Conservation (phyloP, 2,888 invertebrate genomes). For the Sthenelais limicola region DNA sequence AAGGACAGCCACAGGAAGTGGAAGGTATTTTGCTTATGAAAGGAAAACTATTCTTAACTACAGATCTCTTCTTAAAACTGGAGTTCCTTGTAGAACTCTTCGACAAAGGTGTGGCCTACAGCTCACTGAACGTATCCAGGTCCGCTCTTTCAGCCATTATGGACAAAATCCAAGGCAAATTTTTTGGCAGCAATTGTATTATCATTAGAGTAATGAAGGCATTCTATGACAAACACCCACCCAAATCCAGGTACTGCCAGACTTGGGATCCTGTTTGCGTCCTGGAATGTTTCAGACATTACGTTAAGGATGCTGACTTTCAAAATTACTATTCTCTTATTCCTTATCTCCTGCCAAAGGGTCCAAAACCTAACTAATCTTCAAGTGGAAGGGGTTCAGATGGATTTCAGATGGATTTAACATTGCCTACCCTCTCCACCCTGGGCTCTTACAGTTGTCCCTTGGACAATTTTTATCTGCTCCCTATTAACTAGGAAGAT, state of each 20-base stretch:
- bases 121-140: slow-evolving; percentile 41
- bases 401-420: no score
- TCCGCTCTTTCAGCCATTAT: slow-evolving; percentile 40
- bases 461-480: no score
- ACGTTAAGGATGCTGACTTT: background rate
- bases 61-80: background rate
- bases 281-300: background rate
- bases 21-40: slow-evolving; percentile 42
- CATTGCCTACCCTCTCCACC: no score
- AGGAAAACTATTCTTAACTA: background rate
- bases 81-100: slow-evolving; percentile 38
- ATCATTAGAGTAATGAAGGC: background rate
- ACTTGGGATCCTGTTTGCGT: slow-evolving; percentile 17
- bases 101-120: slow-evolving; percentile 34
- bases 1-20: slow-evolving; percentile 44
- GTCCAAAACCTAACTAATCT: background rate
- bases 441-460: no score
- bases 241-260: background rate
- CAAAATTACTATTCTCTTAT: background rate
- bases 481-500: no score
- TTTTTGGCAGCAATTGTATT: background rate
- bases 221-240: no score
- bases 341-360: background rate
- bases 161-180: no score
- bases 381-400: background rate